A percentile compares a stretch with the other conserved stretches of the same genome.
phyloP scores from a whole-genome alignment of 2,888 invertebrate species.

The Hirtodrosophila confusa region DNA sequence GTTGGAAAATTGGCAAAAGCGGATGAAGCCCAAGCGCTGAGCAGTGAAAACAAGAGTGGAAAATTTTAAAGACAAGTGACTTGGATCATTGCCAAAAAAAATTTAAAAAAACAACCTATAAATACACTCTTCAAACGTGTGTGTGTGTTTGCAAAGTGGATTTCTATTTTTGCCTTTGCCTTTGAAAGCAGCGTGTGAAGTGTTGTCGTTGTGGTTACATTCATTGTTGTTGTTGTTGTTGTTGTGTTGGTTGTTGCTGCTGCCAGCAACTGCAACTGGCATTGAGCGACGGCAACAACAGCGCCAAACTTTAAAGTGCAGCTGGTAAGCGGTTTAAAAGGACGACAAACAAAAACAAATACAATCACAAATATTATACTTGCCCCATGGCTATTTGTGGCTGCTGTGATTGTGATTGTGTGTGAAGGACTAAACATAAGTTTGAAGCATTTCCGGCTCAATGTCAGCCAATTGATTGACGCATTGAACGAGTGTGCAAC shows the following conservation, averaged over 20 bases:
- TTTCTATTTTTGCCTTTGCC: slow-evolving; percentile 62
- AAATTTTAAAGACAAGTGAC: slow-evolving; percentile 48
- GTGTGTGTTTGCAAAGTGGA: slow-evolving; percentile 39
- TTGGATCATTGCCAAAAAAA: slow-evolving; percentile 49
- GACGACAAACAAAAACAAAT: slow-evolving; percentile 22
- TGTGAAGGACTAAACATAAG: slow-evolving; percentile 18
- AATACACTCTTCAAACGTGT: slow-evolving; percentile 8
- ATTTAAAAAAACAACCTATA: slow-evolving; percentile 13
- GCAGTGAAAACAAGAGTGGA: slow-evolving; percentile 67
- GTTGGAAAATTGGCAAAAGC: slow-evolving; percentile 21
- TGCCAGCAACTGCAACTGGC: too few species aligned
- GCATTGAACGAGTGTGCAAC: slow-evolving; percentile 38
- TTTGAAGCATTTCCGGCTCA: slow-evolving; percentile 43
- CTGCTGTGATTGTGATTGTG: background rate
- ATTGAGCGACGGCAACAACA: slow-evolving; percentile 53
- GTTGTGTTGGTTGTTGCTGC: slow-evolving; percentile 19
- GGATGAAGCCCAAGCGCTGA: slow-evolving; percentile 12
- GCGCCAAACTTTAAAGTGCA: slow-evolving; percentile 46
- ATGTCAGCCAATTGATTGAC: slow-evolving; percentile 55
- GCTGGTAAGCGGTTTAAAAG: slow-evolving; percentile 40
- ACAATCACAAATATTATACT: slow-evolving; percentile 21
- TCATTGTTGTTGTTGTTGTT: slow-evolving; percentile 15
- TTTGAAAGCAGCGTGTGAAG: slow-evolving; percentile 44
- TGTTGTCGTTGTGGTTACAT: slow-evolving; percentile 42
- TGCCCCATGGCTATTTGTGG: slow-evolving; percentile 16